Evolutionary conservation across 2,113 vertebrate genomes (phyloP).

Genomic region (Artemisiospiza belli): DNA sequence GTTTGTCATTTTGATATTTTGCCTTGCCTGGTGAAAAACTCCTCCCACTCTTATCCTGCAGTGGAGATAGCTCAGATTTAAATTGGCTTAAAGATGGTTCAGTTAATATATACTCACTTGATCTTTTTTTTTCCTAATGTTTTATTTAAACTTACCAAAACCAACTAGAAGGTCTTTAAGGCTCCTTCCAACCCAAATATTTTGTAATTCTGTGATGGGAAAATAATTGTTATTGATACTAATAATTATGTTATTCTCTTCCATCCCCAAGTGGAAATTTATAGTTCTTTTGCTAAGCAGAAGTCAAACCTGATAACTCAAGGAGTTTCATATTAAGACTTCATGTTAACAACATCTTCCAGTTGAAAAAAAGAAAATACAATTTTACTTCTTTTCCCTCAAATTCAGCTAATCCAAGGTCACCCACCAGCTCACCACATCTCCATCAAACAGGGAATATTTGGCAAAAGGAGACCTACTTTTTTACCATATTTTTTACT

Average conservation of each 20-base stretch:
- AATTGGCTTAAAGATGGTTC: background rate
- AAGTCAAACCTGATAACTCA: background rate
- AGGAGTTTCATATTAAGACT: background rate
- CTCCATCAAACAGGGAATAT: fast-evolving
- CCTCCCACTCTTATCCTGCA: background rate
- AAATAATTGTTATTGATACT: background rate
- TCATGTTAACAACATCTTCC: background rate
- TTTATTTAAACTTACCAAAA: background rate
- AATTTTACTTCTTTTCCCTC: background rate
- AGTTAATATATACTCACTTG: background rate
- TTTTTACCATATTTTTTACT: background rate
- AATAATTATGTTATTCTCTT: background rate
- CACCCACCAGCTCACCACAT: background rate
- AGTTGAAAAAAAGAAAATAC: background rate
- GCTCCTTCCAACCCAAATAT: background rate
- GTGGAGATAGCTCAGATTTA: background rate
- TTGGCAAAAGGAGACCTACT: fast-evolving
- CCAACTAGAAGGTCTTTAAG: background rate
- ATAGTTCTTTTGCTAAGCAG: background rate
- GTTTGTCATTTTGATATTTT: background rate
- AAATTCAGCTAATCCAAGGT: background rate
- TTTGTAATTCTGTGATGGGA: background rate
- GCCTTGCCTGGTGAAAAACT: background rate
- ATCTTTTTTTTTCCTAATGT: background rate
- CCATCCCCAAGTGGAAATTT: background rate